Conservation (phyloP, 1,140 invertebrate species). For the Pachyrhynchus sulphureomaculatus region DNA sequence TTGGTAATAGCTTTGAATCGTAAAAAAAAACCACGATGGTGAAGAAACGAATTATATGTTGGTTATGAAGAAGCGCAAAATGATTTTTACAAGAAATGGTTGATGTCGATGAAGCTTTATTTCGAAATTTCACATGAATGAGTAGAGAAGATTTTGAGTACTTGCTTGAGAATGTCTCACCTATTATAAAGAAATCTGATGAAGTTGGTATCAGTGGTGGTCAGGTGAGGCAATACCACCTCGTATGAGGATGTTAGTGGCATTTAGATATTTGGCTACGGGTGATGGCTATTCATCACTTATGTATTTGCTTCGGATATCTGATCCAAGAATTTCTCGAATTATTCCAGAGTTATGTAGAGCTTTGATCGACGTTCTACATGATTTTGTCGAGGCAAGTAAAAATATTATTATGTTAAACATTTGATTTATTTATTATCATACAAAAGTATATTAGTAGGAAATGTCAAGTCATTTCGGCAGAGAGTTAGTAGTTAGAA, state of each 20-base stretch:
- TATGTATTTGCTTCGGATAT: slow-evolving; percentile 35
- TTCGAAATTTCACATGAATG: slow-evolving; percentile 21
- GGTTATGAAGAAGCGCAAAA: too few relatives aligned
- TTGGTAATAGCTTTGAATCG: too few relatives aligned
- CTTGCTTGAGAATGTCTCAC: slow-evolving; percentile 11
- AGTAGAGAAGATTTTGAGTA: too few relatives aligned
- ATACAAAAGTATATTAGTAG: background rate
- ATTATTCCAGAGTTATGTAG: slow-evolving; percentile 39
- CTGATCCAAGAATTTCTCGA: slow-evolving; percentile 33
- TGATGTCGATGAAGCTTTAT: slow-evolving; percentile 16
- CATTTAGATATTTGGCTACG: slow-evolving; percentile 40
- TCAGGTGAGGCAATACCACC: slow-evolving; percentile 37
- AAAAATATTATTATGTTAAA: slow-evolving; percentile 13
- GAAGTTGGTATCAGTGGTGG: slow-evolving; percentile 38
- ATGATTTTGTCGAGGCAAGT: too few relatives aligned
- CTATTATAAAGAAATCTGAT: slow-evolving; percentile 37
- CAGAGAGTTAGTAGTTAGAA: slow-evolving; percentile 37
- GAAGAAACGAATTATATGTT: too few relatives aligned
- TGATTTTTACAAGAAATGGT: too few relatives aligned
- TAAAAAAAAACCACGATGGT: too few relatives aligned
- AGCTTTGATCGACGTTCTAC: slow-evolving; percentile 29
- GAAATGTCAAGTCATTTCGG: background rate
- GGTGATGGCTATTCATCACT: slow-evolving; percentile 34
- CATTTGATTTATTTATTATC: background rate
- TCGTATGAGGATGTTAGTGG: slow-evolving; percentile 36